Conservation (phyloP, 2,888 invertebrate genomes). For the Hypercompe scribonia region DNA sequence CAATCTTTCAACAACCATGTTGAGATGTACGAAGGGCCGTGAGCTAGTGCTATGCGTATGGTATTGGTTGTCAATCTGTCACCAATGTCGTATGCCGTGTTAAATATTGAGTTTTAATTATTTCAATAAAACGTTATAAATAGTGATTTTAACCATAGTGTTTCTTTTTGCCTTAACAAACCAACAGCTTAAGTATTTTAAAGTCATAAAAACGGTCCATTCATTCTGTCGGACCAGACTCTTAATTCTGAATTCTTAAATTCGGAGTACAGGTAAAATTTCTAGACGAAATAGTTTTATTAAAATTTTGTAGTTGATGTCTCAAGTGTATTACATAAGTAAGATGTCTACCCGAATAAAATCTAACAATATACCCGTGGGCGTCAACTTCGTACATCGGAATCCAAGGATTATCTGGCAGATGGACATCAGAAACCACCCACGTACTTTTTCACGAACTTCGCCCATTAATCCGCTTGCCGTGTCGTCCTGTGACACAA, state of each 20-base stretch:
- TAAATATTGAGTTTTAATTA: too few relatives aligned
- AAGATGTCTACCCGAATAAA: background rate
- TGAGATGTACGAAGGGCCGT: too few relatives aligned
- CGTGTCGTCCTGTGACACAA: conserved; percentile 3
- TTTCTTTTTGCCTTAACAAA: too few relatives aligned
- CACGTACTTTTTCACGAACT: conserved; percentile 10
- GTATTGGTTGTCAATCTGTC: too few relatives aligned
- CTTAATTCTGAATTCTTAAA: background rate
- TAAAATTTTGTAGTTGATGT: background rate
- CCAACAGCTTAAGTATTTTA: too few relatives aligned
- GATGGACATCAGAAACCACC: background rate
- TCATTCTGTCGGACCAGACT: background rate
- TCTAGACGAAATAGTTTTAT: background rate
- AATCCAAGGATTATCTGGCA: conserved; percentile 10
- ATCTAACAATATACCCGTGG: background rate
- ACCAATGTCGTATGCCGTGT: too few relatives aligned
- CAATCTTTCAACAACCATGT: too few relatives aligned
- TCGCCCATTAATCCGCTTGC: conserved; percentile 4
- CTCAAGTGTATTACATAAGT: background rate
- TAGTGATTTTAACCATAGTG: too few relatives aligned
- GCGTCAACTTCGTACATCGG: background rate
- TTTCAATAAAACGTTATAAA: too few relatives aligned
- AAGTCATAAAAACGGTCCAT: background rate
- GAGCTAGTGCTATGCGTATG: too few relatives aligned
- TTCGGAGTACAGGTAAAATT: background rate